A percentile compares a stretch with the other conserved stretches of the same genome.
Evolutionary conservation across 2,797 vertebrate species (phyloP).

Genomic region (Falco columbarius): DNA sequence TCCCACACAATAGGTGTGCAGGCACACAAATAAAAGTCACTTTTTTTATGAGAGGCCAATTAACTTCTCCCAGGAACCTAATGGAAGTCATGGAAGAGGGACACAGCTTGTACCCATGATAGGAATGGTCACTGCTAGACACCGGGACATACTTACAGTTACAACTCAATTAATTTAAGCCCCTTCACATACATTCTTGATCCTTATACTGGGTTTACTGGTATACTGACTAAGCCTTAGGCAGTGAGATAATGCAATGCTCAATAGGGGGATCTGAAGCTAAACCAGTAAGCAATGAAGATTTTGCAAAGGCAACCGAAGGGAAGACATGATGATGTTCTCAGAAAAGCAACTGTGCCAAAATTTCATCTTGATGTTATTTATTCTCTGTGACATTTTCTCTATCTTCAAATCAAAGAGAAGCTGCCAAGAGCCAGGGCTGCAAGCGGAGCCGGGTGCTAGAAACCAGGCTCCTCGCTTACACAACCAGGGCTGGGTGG

Average conservation of each 20-base stretch:
- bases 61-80: neutral
- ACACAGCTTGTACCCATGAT: rapidly evolving
- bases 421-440: neutral
- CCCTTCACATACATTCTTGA: neutral
- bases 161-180: neutral
- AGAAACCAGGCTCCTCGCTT: neutral
- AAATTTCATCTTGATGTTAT: neutral
- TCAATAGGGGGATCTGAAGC: neutral
- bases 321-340: neutral
- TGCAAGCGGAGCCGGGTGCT: neutral
- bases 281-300: neutral
- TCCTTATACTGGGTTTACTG: neutral
- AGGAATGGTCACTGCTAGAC: neutral
- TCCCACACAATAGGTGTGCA: neutral
- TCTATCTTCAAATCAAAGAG: neutral
- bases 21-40: neutral
- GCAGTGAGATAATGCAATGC: neutral
- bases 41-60: neutral
- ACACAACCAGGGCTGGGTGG: neutral
- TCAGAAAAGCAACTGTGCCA: neutral
- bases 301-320: neutral
- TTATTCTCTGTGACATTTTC: conserved; percentile 34
- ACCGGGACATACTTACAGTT: neutral
- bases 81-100: neutral
- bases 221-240: neutral